Percentiles rank a stretch among this genome's conserved stretches.
These are phyloP conservation scores for Datnioides undecimradiatus DNA, from an alignment of 2,113 vertebrate genomes.

Conservation along the genomic window DNA sequence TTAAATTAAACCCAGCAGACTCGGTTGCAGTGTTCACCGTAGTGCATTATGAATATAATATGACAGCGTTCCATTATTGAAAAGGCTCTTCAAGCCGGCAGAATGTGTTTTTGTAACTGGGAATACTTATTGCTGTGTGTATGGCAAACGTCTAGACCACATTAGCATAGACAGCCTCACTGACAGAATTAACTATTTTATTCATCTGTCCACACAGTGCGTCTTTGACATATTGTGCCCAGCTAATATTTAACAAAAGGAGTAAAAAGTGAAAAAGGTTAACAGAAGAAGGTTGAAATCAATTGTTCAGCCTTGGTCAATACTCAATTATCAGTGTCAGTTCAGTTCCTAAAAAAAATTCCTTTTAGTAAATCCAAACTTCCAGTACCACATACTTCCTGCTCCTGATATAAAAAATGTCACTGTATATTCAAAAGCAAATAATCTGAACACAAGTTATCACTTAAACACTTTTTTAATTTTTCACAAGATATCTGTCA, in stretches of 20 bases:
- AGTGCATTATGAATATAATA: constrained; percentile 80
- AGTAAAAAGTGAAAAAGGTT: background rate
- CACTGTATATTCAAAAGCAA: background rate
- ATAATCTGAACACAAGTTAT: background rate
- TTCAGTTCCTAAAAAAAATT: too few relatives aligned
- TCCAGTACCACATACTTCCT: too few relatives aligned
- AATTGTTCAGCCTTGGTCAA: too few relatives aligned
- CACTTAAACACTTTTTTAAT: background rate
- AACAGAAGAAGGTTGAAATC: background rate
- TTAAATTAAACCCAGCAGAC: constrained; percentile 79
- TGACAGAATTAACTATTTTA: background rate
- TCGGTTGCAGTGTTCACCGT: constrained; percentile 69
- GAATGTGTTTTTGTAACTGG: constrained; percentile 49
- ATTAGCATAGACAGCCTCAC: constrained; percentile 9
- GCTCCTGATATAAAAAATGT: too few relatives aligned
- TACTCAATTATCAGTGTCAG: too few relatives aligned
- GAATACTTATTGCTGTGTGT: constrained; percentile 47
- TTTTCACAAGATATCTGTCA: background rate
- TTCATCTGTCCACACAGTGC: background rate
- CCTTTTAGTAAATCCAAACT: too few relatives aligned
- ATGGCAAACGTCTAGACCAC: constrained; percentile 1
- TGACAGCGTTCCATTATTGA: constrained; percentile 79
- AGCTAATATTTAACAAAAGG: background rate
- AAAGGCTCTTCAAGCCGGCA: constrained; percentile 53
- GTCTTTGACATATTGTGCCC: background rate